phyloP scores from a whole-genome alignment of 2,888 invertebrate species.

The Ctena decussata region DNA sequence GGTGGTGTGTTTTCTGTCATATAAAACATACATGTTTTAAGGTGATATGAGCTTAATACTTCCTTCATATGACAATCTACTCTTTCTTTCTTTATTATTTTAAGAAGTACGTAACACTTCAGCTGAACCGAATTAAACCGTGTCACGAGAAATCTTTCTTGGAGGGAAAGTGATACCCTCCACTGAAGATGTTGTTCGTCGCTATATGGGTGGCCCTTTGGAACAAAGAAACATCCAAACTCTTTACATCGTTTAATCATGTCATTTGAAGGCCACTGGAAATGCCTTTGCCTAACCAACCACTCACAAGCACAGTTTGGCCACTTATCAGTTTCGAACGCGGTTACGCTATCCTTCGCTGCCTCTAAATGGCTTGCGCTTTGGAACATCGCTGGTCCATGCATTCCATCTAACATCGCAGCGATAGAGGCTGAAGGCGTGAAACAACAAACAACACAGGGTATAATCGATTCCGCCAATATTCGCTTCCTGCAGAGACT shows the following conservation, averaged over 20 bases:
- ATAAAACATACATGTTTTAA: conserved; percentile 1
- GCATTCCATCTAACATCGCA: no score
- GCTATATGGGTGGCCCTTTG: background rate
- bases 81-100: background rate
- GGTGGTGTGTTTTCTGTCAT: background rate
- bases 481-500: no score
- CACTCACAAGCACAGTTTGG: background rate
- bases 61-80: background rate
- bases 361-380: background rate
- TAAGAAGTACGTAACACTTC: background rate
- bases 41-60: background rate
- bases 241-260: background rate
- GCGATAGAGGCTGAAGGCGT: no score
- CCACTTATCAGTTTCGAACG: background rate
- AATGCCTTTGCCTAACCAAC: background rate
- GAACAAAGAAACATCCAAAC: background rate
- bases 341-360: background rate
- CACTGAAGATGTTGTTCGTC: background rate
- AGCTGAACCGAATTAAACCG: background rate
- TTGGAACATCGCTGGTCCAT: background rate
- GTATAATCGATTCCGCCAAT: no score
- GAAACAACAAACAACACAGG: no score
- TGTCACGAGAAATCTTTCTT: background rate
- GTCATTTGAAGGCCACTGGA: background rate
- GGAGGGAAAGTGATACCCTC: background rate